phyloP scores from a whole-genome alignment of 2,888 invertebrate species.

The Harpagoxenus sublaevis region DNA sequence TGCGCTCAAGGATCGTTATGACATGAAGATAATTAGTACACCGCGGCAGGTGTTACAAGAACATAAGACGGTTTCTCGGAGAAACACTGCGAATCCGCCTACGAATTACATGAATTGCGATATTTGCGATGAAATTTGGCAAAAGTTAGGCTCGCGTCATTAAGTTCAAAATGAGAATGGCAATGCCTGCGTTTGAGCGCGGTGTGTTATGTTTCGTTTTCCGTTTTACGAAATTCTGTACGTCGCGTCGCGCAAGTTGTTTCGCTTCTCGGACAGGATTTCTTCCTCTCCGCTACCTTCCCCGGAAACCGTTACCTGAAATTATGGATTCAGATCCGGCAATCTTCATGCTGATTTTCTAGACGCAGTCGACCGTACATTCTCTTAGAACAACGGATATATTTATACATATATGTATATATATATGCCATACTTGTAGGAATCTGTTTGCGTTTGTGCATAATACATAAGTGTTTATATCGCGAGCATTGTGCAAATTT shows the following conservation, averaged over 20 bases:
- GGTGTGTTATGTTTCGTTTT: not conserved
- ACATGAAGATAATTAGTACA: slow-evolving; percentile 76
- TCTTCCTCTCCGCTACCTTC: slow-evolving; percentile 15
- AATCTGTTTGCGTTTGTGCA: not conserved
- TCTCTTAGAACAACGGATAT: too few relatives aligned
- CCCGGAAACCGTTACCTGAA: slow-evolving; percentile 57
- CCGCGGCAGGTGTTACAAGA: slow-evolving; percentile 11
- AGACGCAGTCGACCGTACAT: not conserved
- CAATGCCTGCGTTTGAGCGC: too few relatives aligned
- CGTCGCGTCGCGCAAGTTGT: not conserved
- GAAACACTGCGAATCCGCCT: slow-evolving; percentile 37
- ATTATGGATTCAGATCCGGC: slow-evolving; percentile 60
- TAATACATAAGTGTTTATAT: not conserved
- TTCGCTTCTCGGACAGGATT: slow-evolving; percentile 32
- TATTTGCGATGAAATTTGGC: slow-evolving; percentile 39
- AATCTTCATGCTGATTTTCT: not conserved
- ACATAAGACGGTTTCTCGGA: slow-evolving; percentile 41
- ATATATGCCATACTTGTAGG: too few relatives aligned
- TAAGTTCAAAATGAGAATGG: not conserved
- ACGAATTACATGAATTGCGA: slow-evolving; percentile 55
- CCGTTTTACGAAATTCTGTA: not conserved
- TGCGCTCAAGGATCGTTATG: slow-evolving; percentile 72
- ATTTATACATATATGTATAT: not conserved
- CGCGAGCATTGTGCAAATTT: not conserved
- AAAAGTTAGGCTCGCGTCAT: slow-evolving; percentile 39